A percentile compares a stretch with the other conserved stretches of the same genome.
Evolutionary conservation across 2,888 invertebrate genomes (phyloP).

Genomic region (Craniophora ligustri): DNA sequence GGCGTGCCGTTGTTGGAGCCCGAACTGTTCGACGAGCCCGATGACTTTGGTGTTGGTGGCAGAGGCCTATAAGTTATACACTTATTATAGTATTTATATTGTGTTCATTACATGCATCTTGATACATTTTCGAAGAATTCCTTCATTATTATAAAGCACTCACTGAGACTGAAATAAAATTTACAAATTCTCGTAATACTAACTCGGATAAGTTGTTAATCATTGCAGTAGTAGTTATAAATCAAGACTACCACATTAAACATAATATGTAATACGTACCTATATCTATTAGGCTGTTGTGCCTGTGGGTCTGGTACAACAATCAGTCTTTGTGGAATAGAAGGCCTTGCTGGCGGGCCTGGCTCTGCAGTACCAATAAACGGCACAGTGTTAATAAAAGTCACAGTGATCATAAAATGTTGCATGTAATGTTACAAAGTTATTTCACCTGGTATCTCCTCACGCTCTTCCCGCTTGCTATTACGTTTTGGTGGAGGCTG

Average conservation of each 20-base stretch:
- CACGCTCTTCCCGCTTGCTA: conserved; percentile 87
- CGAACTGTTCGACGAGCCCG: conserved; percentile 89
- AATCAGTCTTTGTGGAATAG: conserved; percentile 96
- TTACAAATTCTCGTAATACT: no score
- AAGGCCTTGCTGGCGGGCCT: conserved; percentile 95
- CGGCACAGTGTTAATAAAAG: conserved; percentile 37
- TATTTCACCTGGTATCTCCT: conserved; percentile 88
- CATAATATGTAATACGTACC: conserved; percentile 63
- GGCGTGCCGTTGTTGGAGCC: conserved; percentile 88
- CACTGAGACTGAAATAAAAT: no score
- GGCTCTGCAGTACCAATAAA: conserved; percentile 89
- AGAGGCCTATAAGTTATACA: conserved; percentile 89
- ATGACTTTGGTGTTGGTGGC: conserved; percentile 94
- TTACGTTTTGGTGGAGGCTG: conserved; percentile 90
- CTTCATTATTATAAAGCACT: no score
- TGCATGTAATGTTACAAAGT: conserved; percentile 47
- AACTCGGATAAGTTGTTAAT: not conserved
- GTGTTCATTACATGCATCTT: no score
- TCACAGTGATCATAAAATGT: conserved; percentile 44
- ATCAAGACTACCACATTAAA: conserved; percentile 3
- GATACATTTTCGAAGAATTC: no score
- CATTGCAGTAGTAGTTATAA: conserved; percentile 5
- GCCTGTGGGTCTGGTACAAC: conserved; percentile 96
- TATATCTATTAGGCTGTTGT: conserved; percentile 91
- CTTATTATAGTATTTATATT: not conserved